Base-by-base conservation (phyloP, 2,113 vertebrate species). In the Choloepus hoffmanni region DNA sequence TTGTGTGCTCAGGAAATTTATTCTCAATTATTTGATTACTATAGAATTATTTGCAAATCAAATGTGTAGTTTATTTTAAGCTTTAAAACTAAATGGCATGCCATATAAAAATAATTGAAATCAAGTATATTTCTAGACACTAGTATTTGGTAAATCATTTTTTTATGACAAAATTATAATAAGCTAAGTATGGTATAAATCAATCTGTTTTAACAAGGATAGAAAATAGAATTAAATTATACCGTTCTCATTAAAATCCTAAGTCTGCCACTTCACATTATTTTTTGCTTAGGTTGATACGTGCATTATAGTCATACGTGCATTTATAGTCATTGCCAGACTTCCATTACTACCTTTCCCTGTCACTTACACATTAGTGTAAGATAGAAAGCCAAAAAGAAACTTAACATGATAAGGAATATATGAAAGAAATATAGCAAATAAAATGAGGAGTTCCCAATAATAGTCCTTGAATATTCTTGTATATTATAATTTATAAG, bases 141-240 rank as follows among this genome's bases (percentile, higher is more conserved):
- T 81, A 67, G 24, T 79, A 72, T 93, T 95, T 84, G 89, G 53
- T 90, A 68, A 83, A 91, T 87, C n/a, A 91, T 76, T 95, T 53
- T 94, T 63, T 36, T 36, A 81, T 95, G 85, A 94, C 45, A 97
- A 96, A 96, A 92, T 53, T 86, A 13, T 89, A 84, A 87, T 86
- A 36, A 94, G 12, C 33, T 85, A 55, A 82, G 40, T 89, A 65
- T 96, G 85, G 9, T 40, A 36, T 30, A 95, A 92, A 96, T 95
- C 33, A 4, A 14, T 95, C 23, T 83, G 91, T 40, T 96, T 43
- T 93, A 96, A 85, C 60, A 96, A 96, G 82, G 48, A 5, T 12
- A 55, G 43, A 23, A 97, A 94, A 95, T 70, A 1, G 10, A 83
- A 70, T 18, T 19, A 89, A 96, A 43, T 76, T 96, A 62, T 92